Evolutionary conservation across 2,888 invertebrate species (phyloP), one percentile per base, ranked within the genome.

Genomic region (Polydrusus cervinus): DNA sequence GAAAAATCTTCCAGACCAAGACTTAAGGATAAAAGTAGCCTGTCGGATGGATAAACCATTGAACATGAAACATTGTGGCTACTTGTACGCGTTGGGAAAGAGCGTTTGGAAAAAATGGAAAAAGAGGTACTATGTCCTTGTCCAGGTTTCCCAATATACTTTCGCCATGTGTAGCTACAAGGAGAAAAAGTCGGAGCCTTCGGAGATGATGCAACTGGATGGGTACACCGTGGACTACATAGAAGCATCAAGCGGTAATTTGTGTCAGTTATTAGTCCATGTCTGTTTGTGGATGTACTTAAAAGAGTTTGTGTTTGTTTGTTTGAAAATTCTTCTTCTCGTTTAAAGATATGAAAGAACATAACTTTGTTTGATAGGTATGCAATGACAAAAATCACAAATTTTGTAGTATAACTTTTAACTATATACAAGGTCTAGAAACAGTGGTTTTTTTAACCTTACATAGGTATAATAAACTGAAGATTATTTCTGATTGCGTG

Each of bases 21-120:
- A 98, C 88, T 89, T 99, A 72, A 93, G 94, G 83, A 99, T 99
- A 83, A 98, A 98, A 89, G 97, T 99, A 78, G 97, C 97, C 14
- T 97, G 99, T 85, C 91, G 98, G 79, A 98, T 99, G 94, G 99
- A 99, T 86, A 99, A 98, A 86, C 99, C 99, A 11, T 91, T 98
- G 78, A 99, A 99, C 87, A 97, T 99, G 96, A 99, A 99, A 86
- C 99, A 99, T 87, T 99, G 99, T 87, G 95, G 95, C 6, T 93
- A 96, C 86, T 90, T 97, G 60, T 96, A 95, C 87, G 95, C 96
- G n/a, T 92, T 96, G 83, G 97, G 99, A 64, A 98, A 98, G 89
- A 93, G 93, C 75, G 98, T 98, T 1, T 99, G 99, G 99, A 97
- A 99, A 85, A 99, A 99, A 87, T 99, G 99, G 98, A 99, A 99